Evolutionary conservation across 2,888 invertebrate genomes (phyloP), one percentile per base, ranked within the genome.

Genomic region (Hirtodrosophila alboralis): DNA sequence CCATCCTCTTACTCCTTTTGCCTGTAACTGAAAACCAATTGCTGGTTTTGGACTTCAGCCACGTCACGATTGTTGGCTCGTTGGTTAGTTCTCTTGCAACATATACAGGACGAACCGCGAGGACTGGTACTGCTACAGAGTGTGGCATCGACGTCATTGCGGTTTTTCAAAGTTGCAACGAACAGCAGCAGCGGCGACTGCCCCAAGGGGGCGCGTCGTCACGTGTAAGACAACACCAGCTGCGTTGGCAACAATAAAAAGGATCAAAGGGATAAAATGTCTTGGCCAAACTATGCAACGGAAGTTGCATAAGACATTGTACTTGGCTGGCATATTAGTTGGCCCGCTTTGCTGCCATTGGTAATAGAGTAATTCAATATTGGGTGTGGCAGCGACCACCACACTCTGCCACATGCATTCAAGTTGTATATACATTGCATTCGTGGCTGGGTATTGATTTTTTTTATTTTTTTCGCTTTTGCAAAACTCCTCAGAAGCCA

Each of bases 291-390:
- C 73, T 52, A 56, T 67, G 52, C 69, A 70, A 57, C 49, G 70
- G 36, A 68, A 62, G 52, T 73, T 70, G 52, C 59, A 30, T 33
- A 66, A 72, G 59, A 48, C 66, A 23, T 44, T 33, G 47, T n/a
- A 49, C 43, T 40, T 49, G 49, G 41, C 41, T 34, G 10, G 23
- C 13, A 41, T 36, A 41, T 26, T 64, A 44, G 37, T 37, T 52
- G 31, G 43, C 56, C 36, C 4, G 10, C 30, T 47, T 30, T 45
- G 36, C 47, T 57, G 44, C 52, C 34, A 61, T 51, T 77, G 75
- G 75, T 58, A 78, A 78, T 78, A 51, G 75, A 78, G 79, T 74
- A 78, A 78, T 78, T 78, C 79, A 61, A 74, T 74, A 74, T 78
- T 75, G 74, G 74, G 79, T 75, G 74, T 74, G 74, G 78, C 78